Evolutionary conservation across 2,113 vertebrate genomes (phyloP).

Genomic region (Mobula hypostoma): DNA sequence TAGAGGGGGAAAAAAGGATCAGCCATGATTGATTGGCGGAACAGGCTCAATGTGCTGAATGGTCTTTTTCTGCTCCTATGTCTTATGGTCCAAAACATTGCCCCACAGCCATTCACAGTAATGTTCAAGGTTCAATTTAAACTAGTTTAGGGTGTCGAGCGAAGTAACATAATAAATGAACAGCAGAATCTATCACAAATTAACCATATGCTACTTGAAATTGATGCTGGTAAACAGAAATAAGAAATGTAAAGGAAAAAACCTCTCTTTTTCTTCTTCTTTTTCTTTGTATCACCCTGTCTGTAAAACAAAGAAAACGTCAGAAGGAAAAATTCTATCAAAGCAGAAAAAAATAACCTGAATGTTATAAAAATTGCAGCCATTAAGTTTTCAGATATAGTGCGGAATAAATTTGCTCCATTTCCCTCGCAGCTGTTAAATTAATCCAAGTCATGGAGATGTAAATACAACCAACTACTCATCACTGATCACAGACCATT

Average conservation of each 20-base stretch:
- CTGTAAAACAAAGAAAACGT: constrained; percentile 54
- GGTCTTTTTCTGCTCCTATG: no score
- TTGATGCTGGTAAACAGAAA: not conserved
- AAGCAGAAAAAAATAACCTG: not conserved
- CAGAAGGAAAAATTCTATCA: not conserved
- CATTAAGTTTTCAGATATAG: not conserved
- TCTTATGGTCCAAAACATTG: no score
- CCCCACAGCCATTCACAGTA: no score
- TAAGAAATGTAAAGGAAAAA: constrained; percentile 38
- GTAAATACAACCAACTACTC: not conserved
- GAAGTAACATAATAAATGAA: no score
- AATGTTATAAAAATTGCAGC: not conserved
- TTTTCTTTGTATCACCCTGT: constrained; percentile 83
- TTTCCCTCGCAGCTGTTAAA: not conserved
- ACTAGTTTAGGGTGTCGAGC: no score
- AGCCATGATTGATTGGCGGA: no score
- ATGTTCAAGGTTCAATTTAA: no score
- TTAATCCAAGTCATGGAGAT: not conserved
- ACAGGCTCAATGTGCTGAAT: no score
- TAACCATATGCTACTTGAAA: not conserved
- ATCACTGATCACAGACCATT: no score
- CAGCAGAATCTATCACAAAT: not conserved
- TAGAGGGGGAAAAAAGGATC: no score
- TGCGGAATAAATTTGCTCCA: not conserved
- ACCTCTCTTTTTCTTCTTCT: constrained; percentile 97